These are phyloP conservation scores for Lordiphosa stackelbergi DNA, from an alignment of 1,140 invertebrate genomes.

Conservation along the genomic window DNA sequence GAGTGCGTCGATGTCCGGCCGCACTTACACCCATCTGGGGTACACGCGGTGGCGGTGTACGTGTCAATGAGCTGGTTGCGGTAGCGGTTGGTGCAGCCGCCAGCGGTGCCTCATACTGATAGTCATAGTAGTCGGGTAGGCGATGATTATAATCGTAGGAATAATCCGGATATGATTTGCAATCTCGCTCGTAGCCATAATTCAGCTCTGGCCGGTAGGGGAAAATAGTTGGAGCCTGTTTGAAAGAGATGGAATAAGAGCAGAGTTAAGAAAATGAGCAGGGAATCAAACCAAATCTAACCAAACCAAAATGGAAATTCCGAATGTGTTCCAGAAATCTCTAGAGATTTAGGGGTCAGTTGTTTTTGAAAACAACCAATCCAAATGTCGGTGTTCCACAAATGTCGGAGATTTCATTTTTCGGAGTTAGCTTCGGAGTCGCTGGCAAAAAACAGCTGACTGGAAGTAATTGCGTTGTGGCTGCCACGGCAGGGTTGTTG, in stretches of 20 bases:
- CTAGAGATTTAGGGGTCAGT: too few species aligned
- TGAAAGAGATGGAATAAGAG: neutral
- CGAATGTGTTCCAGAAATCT: too few species aligned
- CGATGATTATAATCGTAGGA: slow-evolving; percentile 74
- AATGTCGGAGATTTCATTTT: too few species aligned
- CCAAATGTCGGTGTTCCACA: too few species aligned
- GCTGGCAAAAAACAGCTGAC: too few species aligned
- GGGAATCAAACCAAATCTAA: too few species aligned
- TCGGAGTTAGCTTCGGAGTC: too few species aligned
- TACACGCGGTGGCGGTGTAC: slow-evolving; percentile 67
- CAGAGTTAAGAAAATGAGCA: too few species aligned
- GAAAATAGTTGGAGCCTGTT: slow-evolving; percentile 75
- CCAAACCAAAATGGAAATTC: too few species aligned
- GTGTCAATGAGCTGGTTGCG: slow-evolving; percentile 18
- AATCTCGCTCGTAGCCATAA: slow-evolving; percentile 69
- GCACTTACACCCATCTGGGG: slow-evolving; percentile 75
- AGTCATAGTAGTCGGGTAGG: slow-evolving; percentile 71
- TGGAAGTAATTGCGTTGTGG: too few species aligned
- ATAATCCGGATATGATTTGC: slow-evolving; percentile 76
- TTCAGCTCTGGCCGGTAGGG: slow-evolving; percentile 70
- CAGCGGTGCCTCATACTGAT: slow-evolving; percentile 54
- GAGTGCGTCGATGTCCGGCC: slow-evolving; percentile 65
- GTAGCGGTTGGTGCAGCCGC: slow-evolving; percentile 17
- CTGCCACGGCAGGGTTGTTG: too few species aligned
- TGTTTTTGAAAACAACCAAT: too few species aligned